These are phyloP conservation scores for Brachyptera risi DNA, from an alignment of 2,888 invertebrate species.

Conservation along the genomic window DNA sequence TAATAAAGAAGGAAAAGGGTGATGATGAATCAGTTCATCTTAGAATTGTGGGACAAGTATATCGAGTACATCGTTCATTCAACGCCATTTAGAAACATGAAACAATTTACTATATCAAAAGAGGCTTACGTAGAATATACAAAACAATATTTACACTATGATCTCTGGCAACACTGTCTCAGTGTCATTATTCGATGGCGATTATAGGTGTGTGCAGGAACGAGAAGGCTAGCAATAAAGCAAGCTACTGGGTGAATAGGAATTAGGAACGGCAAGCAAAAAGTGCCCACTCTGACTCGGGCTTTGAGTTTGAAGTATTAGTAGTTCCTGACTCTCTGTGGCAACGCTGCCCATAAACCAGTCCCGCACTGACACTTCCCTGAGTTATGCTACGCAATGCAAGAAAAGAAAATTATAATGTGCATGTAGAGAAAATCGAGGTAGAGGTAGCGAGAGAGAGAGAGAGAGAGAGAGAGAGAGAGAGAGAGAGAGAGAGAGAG, in stretches of 20 bases:
- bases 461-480: neutral
- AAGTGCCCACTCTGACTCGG: constrained; percentile 1
- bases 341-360: constrained; percentile 13
- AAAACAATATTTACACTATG: too few species aligned
- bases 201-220: too few species aligned
- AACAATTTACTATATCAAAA: too few species aligned
- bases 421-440: neutral
- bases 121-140: too few species aligned
- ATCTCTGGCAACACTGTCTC: too few species aligned
- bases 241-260: constrained; percentile 15
- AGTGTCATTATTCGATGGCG: too few species aligned
- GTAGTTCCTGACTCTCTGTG: constrained; percentile 12
- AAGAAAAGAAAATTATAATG: neutral
- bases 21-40: too few species aligned
- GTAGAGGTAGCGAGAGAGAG: neutral
- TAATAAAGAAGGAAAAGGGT: too few species aligned
- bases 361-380: constrained; percentile 8
- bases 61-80: too few species aligned
- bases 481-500: neutral
- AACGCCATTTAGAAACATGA: too few species aligned
- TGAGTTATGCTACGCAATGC: constrained; percentile 8
- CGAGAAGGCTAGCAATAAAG: constrained; percentile 3
- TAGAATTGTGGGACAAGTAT: too few species aligned
- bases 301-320: constrained; percentile 19
- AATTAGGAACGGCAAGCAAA: constrained; percentile 6